Base-by-base conservation (phyloP, 2,113 vertebrate genomes). In the Jaculus jaculus region DNA sequence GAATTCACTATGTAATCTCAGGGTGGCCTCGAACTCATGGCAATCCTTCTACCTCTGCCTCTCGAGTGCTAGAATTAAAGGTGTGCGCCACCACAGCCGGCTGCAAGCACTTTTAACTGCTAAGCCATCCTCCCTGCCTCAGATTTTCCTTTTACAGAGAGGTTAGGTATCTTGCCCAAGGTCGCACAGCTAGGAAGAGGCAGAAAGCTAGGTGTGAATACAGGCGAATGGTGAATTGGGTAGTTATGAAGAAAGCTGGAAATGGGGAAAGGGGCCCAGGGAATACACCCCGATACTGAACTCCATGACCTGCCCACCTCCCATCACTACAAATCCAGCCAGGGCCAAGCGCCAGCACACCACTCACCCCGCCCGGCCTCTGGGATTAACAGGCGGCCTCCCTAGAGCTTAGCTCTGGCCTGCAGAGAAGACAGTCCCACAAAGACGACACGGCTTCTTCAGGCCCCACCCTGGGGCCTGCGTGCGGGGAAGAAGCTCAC, bases 261-360 rank as follows among this genome's bases (percentile, higher is more conserved):
- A 17, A 1, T 20, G 61, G 65, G 12, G 74, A 32, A 9, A 66
- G 69, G 71, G 69, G 18, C 73, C n/a, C 21, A 82, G 32, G 80
- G 39, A 66, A 32, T 81, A 75, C 86, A 77, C 95, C 90, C 88
- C 61, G 84, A 93, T 61, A 93, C 95, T 83, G 90, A 90, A 73
- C 92, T 74, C 84, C 32, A 7, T 1, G 18, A 47, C 82, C 58
- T 0, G 1, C 66, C 82, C 13, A 3, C 66, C 89, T 21, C 65
- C 17, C 88, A 37, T 54, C 65, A 4, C 28, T 20, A 34, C 1
- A 69, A 78, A 80, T 30, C 83, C 61, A 18, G 72, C 71, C 47
- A 32, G n/a, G 83, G 92, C 89, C 23, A 61, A 1, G 81, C 1
- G 89, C 92, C 94, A 90, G 54, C 90, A 75, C 7, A 4, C 78